Base-by-base conservation (phyloP, 2,113 vertebrate genomes). In the Macaca fascicularis region DNA sequence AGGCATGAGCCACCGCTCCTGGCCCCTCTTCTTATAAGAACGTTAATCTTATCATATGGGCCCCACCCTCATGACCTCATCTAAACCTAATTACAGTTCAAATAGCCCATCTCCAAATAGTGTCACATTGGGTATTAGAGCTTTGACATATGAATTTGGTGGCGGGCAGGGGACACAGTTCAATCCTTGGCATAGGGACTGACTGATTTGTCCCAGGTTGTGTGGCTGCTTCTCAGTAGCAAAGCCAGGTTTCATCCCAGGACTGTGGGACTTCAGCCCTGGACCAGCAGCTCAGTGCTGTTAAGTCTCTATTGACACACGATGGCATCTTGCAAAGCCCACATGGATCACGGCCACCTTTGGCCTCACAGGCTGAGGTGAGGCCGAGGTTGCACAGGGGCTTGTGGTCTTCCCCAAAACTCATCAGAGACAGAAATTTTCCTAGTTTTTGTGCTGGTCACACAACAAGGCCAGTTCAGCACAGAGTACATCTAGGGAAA, bases 191-290 rank as follows among this genome's bases (percentile, higher is more conserved):
- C 75, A 38, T 12, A 2, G 6, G 40, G 6, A 27, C 57, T 59
- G 35, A n/a, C 43, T 25, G 27, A 75, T 9, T 50, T 32, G 57
- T 81, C n/a, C 70, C 27, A 27, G 23, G 38, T 57, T 48, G 9
- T 2, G 0, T 16, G 79, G n/a, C 23, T 38, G 19, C 5, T 45
- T 17, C 9, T 83, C 1, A 0, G 32, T 3, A 11, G 11, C 8
- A 64, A 32, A 89, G n/a, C 32, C 48, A 61, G 90, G 8, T 45
- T 78, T 93, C 70, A 8, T 20, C 35, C 20, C 67, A 57, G 57
- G n/a, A 4, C 35, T 1, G 1, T 35, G 72, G 7, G 38, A 59
- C 23, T 45, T 43, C 27, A 38, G 72, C 27, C 32, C 83, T 6
- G 5, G 55, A 20, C 22, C 30, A 8, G 79, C 25, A 35, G 38